Conservation (phyloP, 1,140 invertebrate species). For the Aradophagus sp. region DNA sequence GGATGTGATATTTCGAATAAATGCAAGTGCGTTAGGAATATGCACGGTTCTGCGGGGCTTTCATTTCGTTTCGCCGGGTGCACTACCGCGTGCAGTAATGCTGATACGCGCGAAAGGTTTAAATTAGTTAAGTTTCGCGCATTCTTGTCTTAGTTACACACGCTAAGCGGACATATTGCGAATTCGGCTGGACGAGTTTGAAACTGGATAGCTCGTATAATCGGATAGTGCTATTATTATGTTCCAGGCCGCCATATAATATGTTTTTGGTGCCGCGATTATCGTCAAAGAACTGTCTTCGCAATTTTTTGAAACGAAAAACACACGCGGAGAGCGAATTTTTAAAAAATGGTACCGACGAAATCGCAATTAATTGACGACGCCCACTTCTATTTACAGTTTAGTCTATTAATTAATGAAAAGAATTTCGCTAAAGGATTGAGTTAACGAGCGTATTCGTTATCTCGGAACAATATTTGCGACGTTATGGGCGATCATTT, state of each 20-base stretch:
- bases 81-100: conserved; percentile 36
- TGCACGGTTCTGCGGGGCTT: conserved; percentile 47
- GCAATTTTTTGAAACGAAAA: conserved; percentile 25
- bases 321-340: too few species aligned
- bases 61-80: conserved; percentile 44
- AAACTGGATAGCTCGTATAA: conserved; percentile 51
- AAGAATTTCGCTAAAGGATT: too few species aligned
- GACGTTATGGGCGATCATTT: conserved; percentile 22
- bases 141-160: conserved; percentile 56
- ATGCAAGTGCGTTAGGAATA: conserved; percentile 51
- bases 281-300: conserved; percentile 45
- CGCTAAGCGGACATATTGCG: conserved; percentile 55
- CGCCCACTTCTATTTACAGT: too few species aligned
- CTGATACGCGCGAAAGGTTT: conserved; percentile 51
- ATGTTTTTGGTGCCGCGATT: conserved; percentile 33
- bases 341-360: too few species aligned
- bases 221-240: conserved; percentile 54
- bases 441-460: conserved; percentile 13
- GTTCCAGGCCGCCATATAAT: conserved; percentile 33
- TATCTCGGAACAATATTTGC: conserved; percentile 31
- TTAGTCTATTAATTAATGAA: too few species aligned
- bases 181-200: conserved; percentile 53
- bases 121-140: conserved; percentile 55
- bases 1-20: conserved; percentile 53
- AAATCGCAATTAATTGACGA: too few species aligned